Percentiles rank a stretch among this genome's conserved stretches.
Evolutionary conservation across 2,797 vertebrate species (phyloP).

Genomic region (Acanthiza pusilla): DNA sequence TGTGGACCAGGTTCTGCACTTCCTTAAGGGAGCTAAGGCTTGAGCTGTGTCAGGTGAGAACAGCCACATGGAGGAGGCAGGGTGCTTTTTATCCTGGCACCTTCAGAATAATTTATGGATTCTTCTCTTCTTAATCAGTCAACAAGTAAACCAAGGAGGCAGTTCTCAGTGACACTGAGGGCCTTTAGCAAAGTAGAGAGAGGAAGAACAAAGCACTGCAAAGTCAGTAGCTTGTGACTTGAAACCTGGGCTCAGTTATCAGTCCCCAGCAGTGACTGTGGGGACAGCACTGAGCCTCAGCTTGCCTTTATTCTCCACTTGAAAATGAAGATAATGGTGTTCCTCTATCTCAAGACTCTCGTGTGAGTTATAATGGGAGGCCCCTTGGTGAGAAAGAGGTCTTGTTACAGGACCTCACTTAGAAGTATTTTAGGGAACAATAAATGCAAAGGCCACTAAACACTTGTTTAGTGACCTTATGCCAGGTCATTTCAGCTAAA

Average conservation of each 20-base stretch:
- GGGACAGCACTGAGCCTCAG: neutral
- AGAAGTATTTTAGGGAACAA: neutral
- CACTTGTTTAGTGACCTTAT: neutral
- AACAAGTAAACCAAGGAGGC: neutral
- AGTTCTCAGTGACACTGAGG: neutral
- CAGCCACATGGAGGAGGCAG: rapidly evolving
- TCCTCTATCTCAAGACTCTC: neutral
- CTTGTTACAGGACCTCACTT: neutral
- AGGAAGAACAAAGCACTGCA: neutral
- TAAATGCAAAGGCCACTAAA: neutral
- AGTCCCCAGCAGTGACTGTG: neutral
- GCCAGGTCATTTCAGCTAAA: neutral
- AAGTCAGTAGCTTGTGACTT: neutral
- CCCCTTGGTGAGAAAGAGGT: neutral
- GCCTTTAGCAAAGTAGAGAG: neutral
- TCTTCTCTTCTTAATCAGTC: neutral
- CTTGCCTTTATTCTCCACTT: neutral
- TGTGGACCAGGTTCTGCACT: neutral
- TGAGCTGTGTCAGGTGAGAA: neutral
- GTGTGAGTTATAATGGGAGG: neutral
- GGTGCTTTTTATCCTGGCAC: neutral
- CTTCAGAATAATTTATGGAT: neutral
- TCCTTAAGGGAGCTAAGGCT: neutral
- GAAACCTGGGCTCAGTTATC: slow-evolving; percentile 7
- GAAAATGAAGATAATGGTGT: neutral